These are phyloP conservation scores for Pangasius larnaudii DNA, from an alignment of 2,797 vertebrate genomes.

Conservation along the genomic window DNA sequence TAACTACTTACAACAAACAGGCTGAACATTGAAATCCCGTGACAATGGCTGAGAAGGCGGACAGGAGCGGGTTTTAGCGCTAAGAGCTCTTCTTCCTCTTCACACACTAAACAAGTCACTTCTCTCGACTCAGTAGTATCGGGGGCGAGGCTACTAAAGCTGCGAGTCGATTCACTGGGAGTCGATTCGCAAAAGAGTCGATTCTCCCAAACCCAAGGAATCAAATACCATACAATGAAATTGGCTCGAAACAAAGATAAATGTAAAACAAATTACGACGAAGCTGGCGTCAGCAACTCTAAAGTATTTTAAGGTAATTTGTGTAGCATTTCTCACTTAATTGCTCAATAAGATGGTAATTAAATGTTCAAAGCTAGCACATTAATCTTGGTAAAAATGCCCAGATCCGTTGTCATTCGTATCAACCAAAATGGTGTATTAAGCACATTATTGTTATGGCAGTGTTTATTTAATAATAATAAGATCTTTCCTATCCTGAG, in stretches of 20 bases:
- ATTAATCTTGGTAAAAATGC: not conserved
- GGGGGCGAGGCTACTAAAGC: constrained; percentile 7
- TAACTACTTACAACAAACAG: constrained; percentile 80
- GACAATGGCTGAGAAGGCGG: constrained; percentile 80
- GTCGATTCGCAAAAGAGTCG: not conserved
- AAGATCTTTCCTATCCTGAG: not conserved
- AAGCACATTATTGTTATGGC: not conserved
- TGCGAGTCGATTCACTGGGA: not conserved
- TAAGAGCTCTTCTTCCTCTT: constrained; percentile 76
- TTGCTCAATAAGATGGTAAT: not conserved
- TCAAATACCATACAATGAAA: not conserved
- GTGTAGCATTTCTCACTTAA: not conserved
- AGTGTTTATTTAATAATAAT: not conserved
- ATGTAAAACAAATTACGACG: not conserved
- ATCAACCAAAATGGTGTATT: too few relatives aligned
- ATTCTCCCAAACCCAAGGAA: not conserved
- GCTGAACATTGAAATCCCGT: constrained; percentile 86
- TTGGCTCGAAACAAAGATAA: not conserved
- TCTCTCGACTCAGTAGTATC: constrained; percentile 48
- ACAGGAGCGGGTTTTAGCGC: constrained; percentile 69
- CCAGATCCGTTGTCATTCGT: not conserved
- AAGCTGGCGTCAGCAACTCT: not conserved
- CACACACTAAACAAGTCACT: constrained; percentile 66
- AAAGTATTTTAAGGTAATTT: not conserved
- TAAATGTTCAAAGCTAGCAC: not conserved